phyloP scores from a whole-genome alignment of 2,113 vertebrate species.

The Probosciger aterrimus region DNA sequence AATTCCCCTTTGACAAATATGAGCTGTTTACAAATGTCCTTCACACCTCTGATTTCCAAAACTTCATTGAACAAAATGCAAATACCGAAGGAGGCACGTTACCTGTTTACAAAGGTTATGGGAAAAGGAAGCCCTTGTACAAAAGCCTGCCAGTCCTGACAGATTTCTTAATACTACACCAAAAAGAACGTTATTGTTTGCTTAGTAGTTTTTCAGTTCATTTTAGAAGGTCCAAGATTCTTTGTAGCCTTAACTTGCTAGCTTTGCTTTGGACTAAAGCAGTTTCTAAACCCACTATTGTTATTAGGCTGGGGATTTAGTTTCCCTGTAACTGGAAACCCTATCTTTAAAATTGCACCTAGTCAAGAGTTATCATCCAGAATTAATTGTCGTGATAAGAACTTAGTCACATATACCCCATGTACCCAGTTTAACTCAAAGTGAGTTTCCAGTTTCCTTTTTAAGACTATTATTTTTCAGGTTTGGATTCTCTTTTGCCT shows the following conservation, averaged over 20 bases:
- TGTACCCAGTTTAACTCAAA: neutral
- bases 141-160: neutral
- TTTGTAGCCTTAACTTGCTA: neutral
- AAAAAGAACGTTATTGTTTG: neutral
- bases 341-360: neutral
- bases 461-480: neutral
- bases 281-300: neutral
- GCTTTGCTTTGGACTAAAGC: neutral
- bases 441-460: neutral
- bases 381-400: neutral
- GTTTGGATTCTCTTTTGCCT: neutral
- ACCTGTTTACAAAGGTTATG: neutral
- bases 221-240: neutral
- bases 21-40: neutral
- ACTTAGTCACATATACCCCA: neutral
- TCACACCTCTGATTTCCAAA: neutral
- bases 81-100: neutral
- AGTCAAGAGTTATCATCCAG: neutral
- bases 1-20: neutral
- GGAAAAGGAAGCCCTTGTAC: neutral
- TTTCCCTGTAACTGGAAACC: neutral
- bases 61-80: neutral
- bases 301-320: neutral
- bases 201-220: neutral
- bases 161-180: neutral